A percentile compares a stretch with the other conserved stretches of the same genome.
Conservation (phyloP, 1,140 invertebrate genomes). For the Drosophila kurseongensis region DNA sequence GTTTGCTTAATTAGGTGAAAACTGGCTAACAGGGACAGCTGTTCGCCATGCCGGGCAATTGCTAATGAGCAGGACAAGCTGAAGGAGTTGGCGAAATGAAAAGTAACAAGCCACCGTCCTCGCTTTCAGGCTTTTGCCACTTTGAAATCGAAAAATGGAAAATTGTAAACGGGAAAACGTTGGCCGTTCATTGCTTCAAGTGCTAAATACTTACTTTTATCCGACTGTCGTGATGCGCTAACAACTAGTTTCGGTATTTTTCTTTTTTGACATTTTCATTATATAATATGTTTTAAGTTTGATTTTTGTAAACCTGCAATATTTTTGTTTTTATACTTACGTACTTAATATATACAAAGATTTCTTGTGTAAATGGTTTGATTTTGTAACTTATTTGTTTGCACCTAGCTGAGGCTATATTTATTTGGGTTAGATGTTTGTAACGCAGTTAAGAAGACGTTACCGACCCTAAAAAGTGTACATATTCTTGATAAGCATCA, state of each 20-base stretch:
- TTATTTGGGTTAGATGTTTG: no score
- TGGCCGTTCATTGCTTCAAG: constrained; percentile 53
- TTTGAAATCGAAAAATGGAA: constrained; percentile 45
- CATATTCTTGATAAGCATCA: no score
- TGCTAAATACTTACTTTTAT: constrained; percentile 68
- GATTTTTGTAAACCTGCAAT: no score
- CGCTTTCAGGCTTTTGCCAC: constrained; percentile 58
- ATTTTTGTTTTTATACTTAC: no score
- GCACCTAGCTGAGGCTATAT: no score
- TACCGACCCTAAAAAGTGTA: no score
- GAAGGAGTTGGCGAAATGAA: constrained; percentile 74
- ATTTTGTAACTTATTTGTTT: no score
- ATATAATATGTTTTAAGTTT: no score
- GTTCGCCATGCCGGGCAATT: constrained; percentile 59
- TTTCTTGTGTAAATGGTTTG: no score
- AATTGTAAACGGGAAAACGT: constrained; percentile 62
- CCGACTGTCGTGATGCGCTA: constrained; percentile 43
- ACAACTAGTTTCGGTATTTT: not conserved
- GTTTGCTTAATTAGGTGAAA: constrained; percentile 82
- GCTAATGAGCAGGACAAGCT: constrained; percentile 80
- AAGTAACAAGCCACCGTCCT: constrained; percentile 68
- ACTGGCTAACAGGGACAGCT: constrained; percentile 68
- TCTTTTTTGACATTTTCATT: no score
- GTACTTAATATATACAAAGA: no score
- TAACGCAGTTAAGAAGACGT: no score